phyloP scores from a whole-genome alignment of 2,888 invertebrate species.

The Archaeoteleia sp. region DNA sequence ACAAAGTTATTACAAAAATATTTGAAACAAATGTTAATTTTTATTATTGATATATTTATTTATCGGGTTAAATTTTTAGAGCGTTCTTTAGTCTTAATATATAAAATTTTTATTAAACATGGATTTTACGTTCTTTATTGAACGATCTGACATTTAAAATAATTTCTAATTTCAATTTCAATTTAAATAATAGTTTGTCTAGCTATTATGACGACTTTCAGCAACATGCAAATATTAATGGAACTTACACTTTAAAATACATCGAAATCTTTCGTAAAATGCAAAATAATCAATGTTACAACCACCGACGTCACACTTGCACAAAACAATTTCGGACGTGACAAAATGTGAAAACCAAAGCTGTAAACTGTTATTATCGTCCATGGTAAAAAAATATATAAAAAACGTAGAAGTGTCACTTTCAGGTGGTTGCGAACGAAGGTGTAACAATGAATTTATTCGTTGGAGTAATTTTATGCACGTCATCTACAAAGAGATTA shows the following conservation, averaged over 20 bases:
- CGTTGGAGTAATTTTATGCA: no score
- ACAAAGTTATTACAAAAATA: no score
- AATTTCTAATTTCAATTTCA: slow-evolving; percentile 12
- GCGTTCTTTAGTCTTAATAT: no score
- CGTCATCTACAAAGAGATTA: no score
- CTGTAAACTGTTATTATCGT: not conserved
- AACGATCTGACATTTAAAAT: slow-evolving; percentile 14
- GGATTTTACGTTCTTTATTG: no score
- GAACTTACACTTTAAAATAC: slow-evolving; percentile 12
- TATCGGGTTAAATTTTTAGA: no score
- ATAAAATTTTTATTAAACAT: no score
- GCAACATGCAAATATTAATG: slow-evolving; percentile 13
- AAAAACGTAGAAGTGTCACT: no score
- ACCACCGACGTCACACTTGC: slow-evolving; percentile 13
- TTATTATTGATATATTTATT: no score
- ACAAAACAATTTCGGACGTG: slow-evolving; percentile 6
- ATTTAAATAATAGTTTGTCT: slow-evolving; percentile 23
- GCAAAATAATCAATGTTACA: slow-evolving; percentile 23
- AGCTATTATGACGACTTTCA: slow-evolving; percentile 16
- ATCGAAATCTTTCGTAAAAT: slow-evolving; percentile 20
- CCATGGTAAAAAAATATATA: not conserved
- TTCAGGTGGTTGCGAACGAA: no score
- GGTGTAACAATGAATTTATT: not conserved
- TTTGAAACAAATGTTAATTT: no score
- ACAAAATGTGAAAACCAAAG: not conserved